Base-by-base conservation (phyloP, 2,113 vertebrate genomes). In the Onychostoma macrolepis region DNA sequence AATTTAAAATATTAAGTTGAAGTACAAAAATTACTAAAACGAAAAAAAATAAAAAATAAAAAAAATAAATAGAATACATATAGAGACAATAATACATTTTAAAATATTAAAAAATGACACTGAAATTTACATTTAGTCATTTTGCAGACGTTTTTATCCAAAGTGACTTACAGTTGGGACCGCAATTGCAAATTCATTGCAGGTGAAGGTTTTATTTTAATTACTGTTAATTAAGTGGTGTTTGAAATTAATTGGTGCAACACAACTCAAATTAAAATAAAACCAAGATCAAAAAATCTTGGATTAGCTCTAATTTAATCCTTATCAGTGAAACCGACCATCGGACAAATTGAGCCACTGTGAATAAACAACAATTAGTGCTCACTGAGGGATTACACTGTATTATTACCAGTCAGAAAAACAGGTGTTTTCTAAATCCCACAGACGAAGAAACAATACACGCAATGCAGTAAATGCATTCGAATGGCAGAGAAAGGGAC, bases 401-500 rank as follows among this genome's bases (percentile, higher is more conserved):
- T 45, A 75, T 75, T 8, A 75, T 45, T 26, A 43, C 12, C 41
- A 45, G 6, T 75, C 24, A 12, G 24, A 26, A 45, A 48, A 41
- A 41, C 36, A n/a, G 56, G 56, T n/a, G 8, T 21, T 65, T 65
- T 65, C 58, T 30, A 10, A 61, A 61, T 61, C 56, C 53, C 56
- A n/a, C 5, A 67, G 81, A 26, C 17, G 33, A 63, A 74, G 91
- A 56, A 91, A 92, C 90, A 94, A 92, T 91, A 85, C 61, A 43
- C 67, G 69, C 80, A 80, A 89, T 86, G 90, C 92, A 85, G 50
- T 80, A 86, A 89, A 38, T 87, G 90, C 91, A 69, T 9, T n/a
- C 12, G 3, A 67, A 83, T 33, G 58, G 26, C 38, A 80, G 77
- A 81, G 80, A 90, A 87, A 77, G 84, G 86, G 77, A 67, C 50